Conservation (phyloP, 2,797 vertebrate species). For the Distichodus sexfasciatus region DNA sequence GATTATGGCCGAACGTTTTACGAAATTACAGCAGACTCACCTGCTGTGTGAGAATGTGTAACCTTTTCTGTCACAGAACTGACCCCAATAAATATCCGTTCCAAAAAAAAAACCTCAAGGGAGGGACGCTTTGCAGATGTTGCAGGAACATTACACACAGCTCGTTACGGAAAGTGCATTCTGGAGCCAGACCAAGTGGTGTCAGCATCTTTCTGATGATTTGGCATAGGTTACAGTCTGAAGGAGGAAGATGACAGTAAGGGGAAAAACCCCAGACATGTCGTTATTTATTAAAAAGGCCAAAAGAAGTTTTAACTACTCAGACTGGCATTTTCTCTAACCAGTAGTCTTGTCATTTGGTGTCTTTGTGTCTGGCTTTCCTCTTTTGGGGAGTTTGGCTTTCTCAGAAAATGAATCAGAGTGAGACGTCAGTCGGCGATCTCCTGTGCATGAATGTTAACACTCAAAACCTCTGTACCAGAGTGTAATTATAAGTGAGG, state of each 20-base stretch:
- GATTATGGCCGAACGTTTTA: constrained; percentile 7
- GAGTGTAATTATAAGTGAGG: constrained; percentile 43
- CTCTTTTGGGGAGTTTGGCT: background rate
- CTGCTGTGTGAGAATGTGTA: constrained; percentile 12
- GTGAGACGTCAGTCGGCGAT: constrained; percentile 19
- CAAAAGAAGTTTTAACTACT: constrained; percentile 17
- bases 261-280: constrained; percentile 23
- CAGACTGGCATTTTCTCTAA: constrained; percentile 7
- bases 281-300: constrained; percentile 27
- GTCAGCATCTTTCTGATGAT: constrained; percentile 45
- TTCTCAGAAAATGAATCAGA: constrained; percentile 17
- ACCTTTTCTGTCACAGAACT: constrained; percentile 19
- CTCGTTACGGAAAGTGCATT: background rate
- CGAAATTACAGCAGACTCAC: constrained; percentile 21
- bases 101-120: background rate
- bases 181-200: constrained; percentile 12
- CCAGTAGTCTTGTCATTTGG: constrained; percentile 24
- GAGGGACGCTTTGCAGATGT: background rate
- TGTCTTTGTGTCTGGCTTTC: background rate
- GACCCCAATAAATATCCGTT: background rate
- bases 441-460: constrained; percentile 9
- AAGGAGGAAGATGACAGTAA: constrained; percentile 14
- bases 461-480: constrained; percentile 29
- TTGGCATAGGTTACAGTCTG: background rate
- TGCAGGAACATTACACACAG: background rate